Evolutionary conservation across 2,113 vertebrate genomes (phyloP).

Genomic region (Panurus biarmicus): DNA sequence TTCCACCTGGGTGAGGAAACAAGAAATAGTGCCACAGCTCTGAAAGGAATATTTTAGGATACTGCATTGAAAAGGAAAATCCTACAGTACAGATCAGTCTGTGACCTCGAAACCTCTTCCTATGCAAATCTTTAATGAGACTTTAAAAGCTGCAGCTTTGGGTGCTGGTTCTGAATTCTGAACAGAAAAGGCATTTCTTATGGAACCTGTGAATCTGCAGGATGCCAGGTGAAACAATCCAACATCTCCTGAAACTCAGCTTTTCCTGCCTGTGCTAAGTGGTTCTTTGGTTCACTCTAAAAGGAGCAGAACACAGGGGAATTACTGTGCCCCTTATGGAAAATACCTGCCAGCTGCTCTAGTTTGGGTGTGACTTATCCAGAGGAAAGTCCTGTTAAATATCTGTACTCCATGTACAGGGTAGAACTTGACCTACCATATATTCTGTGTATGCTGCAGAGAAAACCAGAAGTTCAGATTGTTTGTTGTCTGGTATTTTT

Average conservation of each 20-base stretch:
- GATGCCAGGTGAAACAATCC: background rate
- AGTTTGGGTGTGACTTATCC: background rate
- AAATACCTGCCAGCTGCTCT: background rate
- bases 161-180: background rate
- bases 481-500: background rate
- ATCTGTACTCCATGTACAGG: background rate
- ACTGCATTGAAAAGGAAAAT: background rate
- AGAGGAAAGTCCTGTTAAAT: background rate
- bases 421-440: background rate
- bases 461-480: background rate
- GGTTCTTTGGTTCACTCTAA: background rate
- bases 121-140: background rate
- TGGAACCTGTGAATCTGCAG: background rate
- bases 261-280: background rate
- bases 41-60: background rate
- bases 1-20: background rate
- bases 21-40: background rate
- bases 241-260: background rate
- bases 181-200: background rate
- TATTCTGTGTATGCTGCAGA: background rate
- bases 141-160: background rate
- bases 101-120: background rate
- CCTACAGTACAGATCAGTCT: background rate
- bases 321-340: background rate
- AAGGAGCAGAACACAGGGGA: background rate